Base-by-base conservation (phyloP, 64 coral and sea anemone species). In the Orbicella faveolata region DNA sequence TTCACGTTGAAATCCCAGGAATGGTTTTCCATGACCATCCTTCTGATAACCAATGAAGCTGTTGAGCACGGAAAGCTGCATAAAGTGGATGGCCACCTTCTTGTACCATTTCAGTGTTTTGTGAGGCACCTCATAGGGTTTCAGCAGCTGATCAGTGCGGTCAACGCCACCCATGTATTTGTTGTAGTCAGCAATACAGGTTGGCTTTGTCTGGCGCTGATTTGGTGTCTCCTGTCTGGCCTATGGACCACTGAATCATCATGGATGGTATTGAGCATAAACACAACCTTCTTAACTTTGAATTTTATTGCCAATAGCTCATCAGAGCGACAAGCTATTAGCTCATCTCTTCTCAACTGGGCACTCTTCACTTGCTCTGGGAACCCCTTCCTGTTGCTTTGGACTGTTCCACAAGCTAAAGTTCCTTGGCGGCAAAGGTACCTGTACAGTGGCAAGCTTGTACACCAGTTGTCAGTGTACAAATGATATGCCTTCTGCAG, bases 131-230 rank as follows among this genome's bases (percentile, higher is more conserved):
- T 79, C 36, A 74, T 74, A 74, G 37, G 67, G 41, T 67, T 89
- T 78, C 26, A 78, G 57, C 23, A 89, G 25, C 87, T 89, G 87
- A 23, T 89, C 75, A 78, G 75, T 78, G 54, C 30, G 19, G 55
- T 89, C 75, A 4, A 89, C 57, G 1, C 88, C 88, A 65, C 75
- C 88, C 75, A 89, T 89, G 61, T 89, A 77, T 80, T 64, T 30
- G 30, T 30, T 30, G 57, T 82, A 65, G 57, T 82, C 79, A 61
- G 54, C 9, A 82, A 82, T 65, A 37, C 57, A 82, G 34, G 55
- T 81, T 34, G 57, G 79, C 55, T 63, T 81, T 44, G 75, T 77
- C 75, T 77, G 39, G 39, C 36, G 37, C 26, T 63, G 79, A 81
- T 62, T 81, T 61, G 26, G 79, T 81, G 53, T 15, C 79, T 63